phyloP scores from a whole-genome alignment of 2,888 invertebrate genomes.

The Epinotia nisella region DNA sequence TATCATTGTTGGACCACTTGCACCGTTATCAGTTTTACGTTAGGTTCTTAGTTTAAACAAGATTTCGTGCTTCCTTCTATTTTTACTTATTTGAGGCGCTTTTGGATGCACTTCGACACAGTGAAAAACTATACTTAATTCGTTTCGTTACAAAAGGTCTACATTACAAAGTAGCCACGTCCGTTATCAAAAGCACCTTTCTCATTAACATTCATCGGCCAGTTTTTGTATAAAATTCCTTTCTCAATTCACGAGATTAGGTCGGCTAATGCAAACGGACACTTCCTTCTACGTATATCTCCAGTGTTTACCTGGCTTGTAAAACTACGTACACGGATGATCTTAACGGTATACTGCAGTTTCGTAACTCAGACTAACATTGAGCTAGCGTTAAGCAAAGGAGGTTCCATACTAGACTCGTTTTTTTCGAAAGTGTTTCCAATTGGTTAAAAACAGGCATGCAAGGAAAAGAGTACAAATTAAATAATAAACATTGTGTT shows the following conservation, averaged over 20 bases:
- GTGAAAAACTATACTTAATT: neutral
- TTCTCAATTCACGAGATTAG: constrained; percentile 37
- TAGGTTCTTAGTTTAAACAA: neutral
- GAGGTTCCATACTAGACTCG: neutral
- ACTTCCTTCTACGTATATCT: constrained; percentile 37
- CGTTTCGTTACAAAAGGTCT: neutral
- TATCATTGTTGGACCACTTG: neutral
- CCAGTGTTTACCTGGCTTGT: constrained; percentile 35
- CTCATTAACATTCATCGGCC: constrained; percentile 19
- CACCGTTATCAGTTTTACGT: neutral
- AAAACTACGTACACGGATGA: constrained; percentile 39
- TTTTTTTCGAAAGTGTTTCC: neutral
- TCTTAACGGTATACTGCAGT: constrained; percentile 38
- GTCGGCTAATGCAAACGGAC: constrained; percentile 38
- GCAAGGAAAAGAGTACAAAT: too few species aligned
- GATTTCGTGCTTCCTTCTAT: too few species aligned
- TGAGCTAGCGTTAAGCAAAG: constrained; percentile 9
- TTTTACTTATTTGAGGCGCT: too few species aligned
- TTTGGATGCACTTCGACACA: too few species aligned
- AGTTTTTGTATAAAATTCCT: constrained; percentile 29
- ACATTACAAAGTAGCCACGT: neutral
- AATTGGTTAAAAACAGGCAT: too few species aligned
- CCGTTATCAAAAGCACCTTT: constrained; percentile 14
- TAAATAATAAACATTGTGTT: too few species aligned
- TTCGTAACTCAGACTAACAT: constrained; percentile 40